phyloP scores from a whole-genome alignment of 35 echinoderm and acorn worm species.

The Heliocidaris erythrogramma region DNA sequence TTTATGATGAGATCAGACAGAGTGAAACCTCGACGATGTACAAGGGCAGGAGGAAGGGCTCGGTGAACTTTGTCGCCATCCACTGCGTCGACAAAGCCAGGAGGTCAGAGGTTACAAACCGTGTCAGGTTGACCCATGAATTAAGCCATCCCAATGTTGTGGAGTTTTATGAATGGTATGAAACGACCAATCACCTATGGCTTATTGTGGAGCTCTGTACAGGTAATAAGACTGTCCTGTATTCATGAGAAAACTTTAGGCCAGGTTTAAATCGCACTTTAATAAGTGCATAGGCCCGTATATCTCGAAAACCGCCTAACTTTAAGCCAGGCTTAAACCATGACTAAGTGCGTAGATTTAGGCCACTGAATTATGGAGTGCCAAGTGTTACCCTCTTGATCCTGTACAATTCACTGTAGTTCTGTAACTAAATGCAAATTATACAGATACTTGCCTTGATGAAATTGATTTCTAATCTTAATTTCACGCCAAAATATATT shows the following conservation, averaged over 20 bases:
- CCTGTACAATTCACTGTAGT: too few species aligned
- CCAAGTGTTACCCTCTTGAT: too few species aligned
- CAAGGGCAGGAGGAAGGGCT: constrained; percentile 92
- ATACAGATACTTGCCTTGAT: too few species aligned
- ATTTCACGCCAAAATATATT: too few species aligned
- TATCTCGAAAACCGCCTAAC: too few species aligned
- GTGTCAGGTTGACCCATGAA: constrained; percentile 92
- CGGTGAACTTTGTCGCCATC: constrained; percentile 92
- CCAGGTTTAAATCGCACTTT: too few species aligned
- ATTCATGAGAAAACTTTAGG: not conserved
- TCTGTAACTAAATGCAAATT: too few species aligned
- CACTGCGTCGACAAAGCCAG: constrained; percentile 87
- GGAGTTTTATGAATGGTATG: constrained; percentile 96
- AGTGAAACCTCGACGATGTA: constrained; percentile 77
- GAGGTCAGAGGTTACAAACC: constrained; percentile 85
- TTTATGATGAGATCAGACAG: constrained; percentile 91
- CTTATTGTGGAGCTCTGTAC: constrained; percentile 97
- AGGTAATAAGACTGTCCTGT: constrained; percentile 56
- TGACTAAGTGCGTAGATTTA: too few species aligned
- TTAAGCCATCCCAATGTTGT: constrained; percentile 80
- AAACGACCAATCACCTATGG: constrained; percentile 98
- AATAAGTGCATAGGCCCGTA: too few species aligned
- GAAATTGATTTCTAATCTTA: too few species aligned
- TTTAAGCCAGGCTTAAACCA: too few species aligned
- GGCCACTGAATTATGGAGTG: too few species aligned